Evolutionary conservation across 2,113 vertebrate genomes (phyloP), one percentile per base, ranked within the genome.

Genomic region (Odocoileus hemionus): DNA sequence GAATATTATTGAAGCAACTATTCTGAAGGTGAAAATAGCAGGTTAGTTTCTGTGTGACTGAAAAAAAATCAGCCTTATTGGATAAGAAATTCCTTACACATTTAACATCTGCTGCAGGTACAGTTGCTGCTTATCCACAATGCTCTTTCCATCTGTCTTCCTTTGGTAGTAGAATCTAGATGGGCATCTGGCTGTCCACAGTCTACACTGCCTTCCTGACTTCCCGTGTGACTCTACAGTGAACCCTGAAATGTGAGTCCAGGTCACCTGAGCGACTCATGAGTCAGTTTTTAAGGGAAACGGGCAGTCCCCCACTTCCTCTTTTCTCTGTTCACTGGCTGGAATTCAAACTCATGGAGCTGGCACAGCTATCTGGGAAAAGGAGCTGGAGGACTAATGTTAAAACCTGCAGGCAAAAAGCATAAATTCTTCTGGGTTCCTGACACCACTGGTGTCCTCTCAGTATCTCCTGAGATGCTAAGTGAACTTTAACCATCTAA

Each of bases 271-370:
- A 60, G 13, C 0, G 25, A 7, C 28, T 70, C 80, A 60, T 2
- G 58, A 50, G 26, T 55, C 13, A 5, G 50, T 13, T 28, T 15
- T 58, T 13, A 25, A 67, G 54, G 45, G 67, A 16, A n/a, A 52
- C 0, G 5, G 43, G 3, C 5, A 11, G 16, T 14, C 6, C 3
- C 8, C 33, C 7, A 1, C 13, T 10, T 76, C 28, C 7, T 60
- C 39, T 45, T 13, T 26, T 33, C 33, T 4, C 6, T 25, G 21
- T 17, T 45, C 26, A 14, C 23, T 5, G n/a, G 21, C n/a, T 87
- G 23, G 16, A n/a, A 43, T 87, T 74, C 74, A 47, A 5, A 16
- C n/a, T 39, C 16, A 4, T 25, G 17, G 33, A 36, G 25, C 5
- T 39, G 9, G 13, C 30, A 14, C 43, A 83, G 64, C 7, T 14